phyloP scores from a whole-genome alignment of 1,140 invertebrate genomes.

The Holotrichia oblita region DNA sequence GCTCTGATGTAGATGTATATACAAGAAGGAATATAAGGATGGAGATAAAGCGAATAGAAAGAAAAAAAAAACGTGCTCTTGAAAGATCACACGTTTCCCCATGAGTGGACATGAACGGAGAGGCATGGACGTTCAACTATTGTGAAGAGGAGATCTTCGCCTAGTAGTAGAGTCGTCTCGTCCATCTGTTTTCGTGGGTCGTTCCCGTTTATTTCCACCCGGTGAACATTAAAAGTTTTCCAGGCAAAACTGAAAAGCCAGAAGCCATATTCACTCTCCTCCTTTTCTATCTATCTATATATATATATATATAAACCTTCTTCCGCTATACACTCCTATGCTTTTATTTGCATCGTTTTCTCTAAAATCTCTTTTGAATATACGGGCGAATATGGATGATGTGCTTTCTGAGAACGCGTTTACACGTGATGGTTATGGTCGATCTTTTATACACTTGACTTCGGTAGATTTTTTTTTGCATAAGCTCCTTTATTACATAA shows the following conservation, averaged over 20 bases:
- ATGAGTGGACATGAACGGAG: slow-evolving; percentile 53
- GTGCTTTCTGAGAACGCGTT: slow-evolving; percentile 1
- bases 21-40: background rate
- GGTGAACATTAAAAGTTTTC: slow-evolving; percentile 53
- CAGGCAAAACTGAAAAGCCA: slow-evolving; percentile 50
- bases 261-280: slow-evolving; percentile 44
- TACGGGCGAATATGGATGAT: background rate
- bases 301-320: background rate
- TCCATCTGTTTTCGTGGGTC: slow-evolving; percentile 54
- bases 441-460: slow-evolving; percentile 32
- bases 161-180: slow-evolving; percentile 42
- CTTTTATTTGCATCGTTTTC: slow-evolving; percentile 43
- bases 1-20: background rate
- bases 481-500: no score
- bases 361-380: slow-evolving; percentile 1
- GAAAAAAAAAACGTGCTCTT: slow-evolving; percentile 42
- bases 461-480: no score
- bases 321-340: slow-evolving; percentile 42
- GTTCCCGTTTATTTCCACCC: slow-evolving; percentile 51
- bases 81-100: slow-evolving; percentile 54
- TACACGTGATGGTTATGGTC: slow-evolving; percentile 11
- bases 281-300: background rate
- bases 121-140: slow-evolving; percentile 45
- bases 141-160: slow-evolving; percentile 45
- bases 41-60: slow-evolving; percentile 28